Conservation (phyloP, 2,113 vertebrate species). For the Otocyon megalotis region DNA sequence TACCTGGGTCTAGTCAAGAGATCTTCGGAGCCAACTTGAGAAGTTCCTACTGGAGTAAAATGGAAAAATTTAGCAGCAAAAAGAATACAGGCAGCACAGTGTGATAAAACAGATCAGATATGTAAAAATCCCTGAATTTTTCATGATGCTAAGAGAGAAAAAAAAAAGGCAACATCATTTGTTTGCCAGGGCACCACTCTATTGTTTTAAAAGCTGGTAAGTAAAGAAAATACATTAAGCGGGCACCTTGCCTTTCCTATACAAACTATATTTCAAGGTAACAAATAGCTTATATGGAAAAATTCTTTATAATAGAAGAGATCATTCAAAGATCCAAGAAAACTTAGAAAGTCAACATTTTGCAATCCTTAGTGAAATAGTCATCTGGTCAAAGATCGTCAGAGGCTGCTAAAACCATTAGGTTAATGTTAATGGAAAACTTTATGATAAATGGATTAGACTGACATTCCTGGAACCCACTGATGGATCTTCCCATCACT, state of each 20-base stretch:
- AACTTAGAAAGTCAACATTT: slow-evolving; percentile 41
- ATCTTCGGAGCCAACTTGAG: not conserved
- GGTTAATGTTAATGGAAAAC: not conserved
- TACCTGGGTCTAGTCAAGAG: not conserved
- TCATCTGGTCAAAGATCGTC: not conserved
- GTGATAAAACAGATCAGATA: not conserved
- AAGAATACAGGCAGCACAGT: not conserved
- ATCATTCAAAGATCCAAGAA: slow-evolving; percentile 14
- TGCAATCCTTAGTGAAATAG: slow-evolving; percentile 14
- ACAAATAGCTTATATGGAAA: not conserved
- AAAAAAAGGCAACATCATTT: not conserved
- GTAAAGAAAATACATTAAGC: not conserved
- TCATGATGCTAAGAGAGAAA: not conserved
- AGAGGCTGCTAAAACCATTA: not conserved
- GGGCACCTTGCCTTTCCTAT: not conserved
- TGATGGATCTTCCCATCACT: not conserved
- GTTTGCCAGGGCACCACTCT: not conserved
- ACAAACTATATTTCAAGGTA: not conserved
- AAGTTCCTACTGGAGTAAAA: not conserved
- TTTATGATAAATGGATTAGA: not conserved
- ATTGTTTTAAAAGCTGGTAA: slow-evolving; percentile 9
- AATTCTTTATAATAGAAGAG: not conserved
- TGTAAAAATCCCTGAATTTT: not conserved
- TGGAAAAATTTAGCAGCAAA: not conserved
- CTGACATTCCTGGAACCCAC: not conserved